phyloP scores from a whole-genome alignment of 1,140 invertebrate species.

The Drosophila neocordata region DNA sequence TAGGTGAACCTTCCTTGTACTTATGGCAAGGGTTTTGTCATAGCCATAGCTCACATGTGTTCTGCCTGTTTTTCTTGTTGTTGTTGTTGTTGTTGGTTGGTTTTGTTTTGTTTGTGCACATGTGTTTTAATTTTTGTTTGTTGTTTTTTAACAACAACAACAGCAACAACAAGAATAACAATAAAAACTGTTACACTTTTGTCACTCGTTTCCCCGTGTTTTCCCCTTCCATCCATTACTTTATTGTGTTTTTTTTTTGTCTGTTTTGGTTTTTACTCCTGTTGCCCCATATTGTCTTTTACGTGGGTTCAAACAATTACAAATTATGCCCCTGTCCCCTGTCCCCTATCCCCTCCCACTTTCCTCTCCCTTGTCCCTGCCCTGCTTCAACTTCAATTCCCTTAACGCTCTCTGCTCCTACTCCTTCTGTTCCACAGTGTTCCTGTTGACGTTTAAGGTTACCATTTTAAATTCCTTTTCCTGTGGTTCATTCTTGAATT shows the following conservation, averaged over 20 bases:
- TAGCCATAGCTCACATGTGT: constrained; percentile 58
- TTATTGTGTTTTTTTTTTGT: background rate
- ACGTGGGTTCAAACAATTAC: constrained; percentile 77
- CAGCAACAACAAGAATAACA: constrained; percentile 43
- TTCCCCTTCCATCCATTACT: background rate
- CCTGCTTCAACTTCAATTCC: background rate
- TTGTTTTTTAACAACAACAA: constrained; percentile 64
- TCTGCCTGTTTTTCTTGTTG: background rate
- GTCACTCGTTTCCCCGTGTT: constrained; percentile 19
- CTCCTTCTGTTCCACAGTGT: constrained; percentile 21
- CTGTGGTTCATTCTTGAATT: constrained; percentile 17
- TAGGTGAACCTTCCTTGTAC: constrained; percentile 18
- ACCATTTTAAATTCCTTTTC: constrained; percentile 69
- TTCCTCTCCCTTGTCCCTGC: constrained; percentile 19
- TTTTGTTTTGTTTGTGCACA: constrained; percentile 59
- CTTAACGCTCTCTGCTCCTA: background rate
- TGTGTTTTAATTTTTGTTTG: constrained; percentile 80
- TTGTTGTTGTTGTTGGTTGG: constrained; percentile 1
- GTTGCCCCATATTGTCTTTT: constrained; percentile 51
- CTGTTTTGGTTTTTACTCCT: constrained; percentile 17
- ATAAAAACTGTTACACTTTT: constrained; percentile 71
- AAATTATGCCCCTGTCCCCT: constrained; percentile 62
- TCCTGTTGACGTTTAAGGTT: constrained; percentile 58
- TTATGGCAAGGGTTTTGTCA: constrained; percentile 45
- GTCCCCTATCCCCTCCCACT: no score